Conservation (phyloP, 2,797 vertebrate species). For the Margarornis squamiger region DNA sequence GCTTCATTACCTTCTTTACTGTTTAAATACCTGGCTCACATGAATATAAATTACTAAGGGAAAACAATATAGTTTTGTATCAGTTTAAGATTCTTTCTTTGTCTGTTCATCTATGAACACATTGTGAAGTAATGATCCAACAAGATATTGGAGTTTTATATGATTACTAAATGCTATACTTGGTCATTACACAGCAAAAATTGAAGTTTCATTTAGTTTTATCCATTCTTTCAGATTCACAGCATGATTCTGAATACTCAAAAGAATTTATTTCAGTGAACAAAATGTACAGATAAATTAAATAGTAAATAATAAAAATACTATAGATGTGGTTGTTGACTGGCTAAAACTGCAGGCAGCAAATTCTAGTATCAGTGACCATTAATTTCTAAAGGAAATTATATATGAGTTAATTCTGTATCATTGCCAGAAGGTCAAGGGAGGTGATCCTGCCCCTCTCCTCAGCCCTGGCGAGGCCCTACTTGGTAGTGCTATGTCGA, state of each 20-base stretch:
- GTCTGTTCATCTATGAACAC: not conserved
- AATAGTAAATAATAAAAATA: not conserved
- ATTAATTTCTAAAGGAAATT: not conserved
- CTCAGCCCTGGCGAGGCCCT: not conserved
- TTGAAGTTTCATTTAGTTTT: not conserved
- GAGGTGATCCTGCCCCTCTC: not conserved
- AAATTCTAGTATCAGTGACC: not conserved
- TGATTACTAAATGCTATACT: not conserved
- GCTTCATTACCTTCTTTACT: conserved; percentile 71
- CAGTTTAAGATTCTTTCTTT: not conserved
- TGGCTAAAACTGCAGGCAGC: not conserved
- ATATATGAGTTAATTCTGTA: not conserved
- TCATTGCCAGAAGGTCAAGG: not conserved
- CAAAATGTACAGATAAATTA: not conserved
- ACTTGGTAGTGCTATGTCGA: not conserved
- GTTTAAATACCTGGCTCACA: conserved; percentile 67
- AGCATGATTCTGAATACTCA: not conserved
- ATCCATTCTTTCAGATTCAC: not conserved
- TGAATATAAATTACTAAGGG: conserved; percentile 67
- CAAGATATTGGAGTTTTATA: not conserved
- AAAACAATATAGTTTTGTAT: conserved; percentile 36
- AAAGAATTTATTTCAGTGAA: not conserved
- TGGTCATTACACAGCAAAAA: not conserved
- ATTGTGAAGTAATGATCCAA: conserved; percentile 40
- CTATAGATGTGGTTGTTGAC: accelerated